Conservation (phyloP, 2,113 vertebrate species). For the Ginglymostoma cirratum region DNA sequence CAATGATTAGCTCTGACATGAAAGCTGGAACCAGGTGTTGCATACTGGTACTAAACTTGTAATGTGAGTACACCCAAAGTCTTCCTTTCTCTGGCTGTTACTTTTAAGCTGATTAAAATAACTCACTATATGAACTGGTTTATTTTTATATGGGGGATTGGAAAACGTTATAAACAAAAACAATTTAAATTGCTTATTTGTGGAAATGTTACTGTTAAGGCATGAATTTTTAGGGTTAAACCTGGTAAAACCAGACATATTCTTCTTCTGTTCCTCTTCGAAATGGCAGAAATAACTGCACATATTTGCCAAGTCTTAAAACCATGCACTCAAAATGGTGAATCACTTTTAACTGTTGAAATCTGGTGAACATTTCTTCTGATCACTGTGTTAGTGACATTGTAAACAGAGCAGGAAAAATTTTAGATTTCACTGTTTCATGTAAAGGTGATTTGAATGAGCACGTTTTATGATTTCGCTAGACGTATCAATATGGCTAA, state of each 20-base stretch:
- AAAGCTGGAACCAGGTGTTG: not conserved
- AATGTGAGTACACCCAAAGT: not conserved
- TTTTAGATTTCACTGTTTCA: not conserved
- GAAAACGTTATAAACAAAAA: conserved; percentile 14
- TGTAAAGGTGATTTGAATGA: not conserved
- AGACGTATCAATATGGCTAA: not conserved
- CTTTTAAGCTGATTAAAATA: not conserved
- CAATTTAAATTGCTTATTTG: conserved; percentile 21
- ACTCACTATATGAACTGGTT: conserved; percentile 34
- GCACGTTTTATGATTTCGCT: not conserved
- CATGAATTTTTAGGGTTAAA: conserved; percentile 31
- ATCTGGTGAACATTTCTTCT: not conserved
- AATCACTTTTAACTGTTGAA: conserved; percentile 11
- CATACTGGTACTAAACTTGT: not conserved
- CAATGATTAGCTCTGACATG: not conserved
- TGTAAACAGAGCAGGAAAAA: not conserved
- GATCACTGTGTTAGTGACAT: not conserved
- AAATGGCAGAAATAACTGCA: not conserved
- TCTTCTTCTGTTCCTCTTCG: not conserved
- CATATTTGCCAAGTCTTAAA: not conserved
- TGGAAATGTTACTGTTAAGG: conserved; percentile 17
- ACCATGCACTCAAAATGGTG: conserved; percentile 6
- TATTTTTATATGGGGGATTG: conserved; percentile 21
- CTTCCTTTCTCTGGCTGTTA: conserved; percentile 12
- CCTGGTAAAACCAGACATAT: not conserved